phyloP scores from a whole-genome alignment of 2,888 invertebrate genomes.

The Chromoteleia sp. region DNA sequence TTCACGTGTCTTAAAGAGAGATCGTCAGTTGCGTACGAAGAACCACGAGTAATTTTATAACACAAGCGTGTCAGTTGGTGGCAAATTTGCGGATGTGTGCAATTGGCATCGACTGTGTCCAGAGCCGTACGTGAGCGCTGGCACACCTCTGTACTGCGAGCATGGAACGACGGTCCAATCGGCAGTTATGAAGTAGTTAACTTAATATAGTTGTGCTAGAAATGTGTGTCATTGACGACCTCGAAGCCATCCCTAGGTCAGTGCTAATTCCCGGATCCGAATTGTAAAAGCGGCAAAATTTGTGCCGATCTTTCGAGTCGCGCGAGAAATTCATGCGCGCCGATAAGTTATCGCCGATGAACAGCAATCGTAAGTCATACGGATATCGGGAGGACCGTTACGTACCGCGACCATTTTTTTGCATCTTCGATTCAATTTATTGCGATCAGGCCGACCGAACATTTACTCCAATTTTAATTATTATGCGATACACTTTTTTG shows the following conservation, averaged over 20 bases:
- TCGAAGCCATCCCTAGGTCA: conserved; percentile 82
- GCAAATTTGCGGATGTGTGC: conserved; percentile 84
- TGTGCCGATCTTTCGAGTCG: conserved; percentile 33
- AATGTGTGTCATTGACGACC: conserved; percentile 82
- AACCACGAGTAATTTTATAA: conserved; percentile 79
- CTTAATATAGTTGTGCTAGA: conserved; percentile 80
- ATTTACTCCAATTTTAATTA: conserved; percentile 61
- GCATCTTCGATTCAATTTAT: conserved; percentile 54
- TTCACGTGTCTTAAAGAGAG: conserved; percentile 74
- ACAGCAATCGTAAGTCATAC: conserved; percentile 54
- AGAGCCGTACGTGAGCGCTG: conserved; percentile 61
- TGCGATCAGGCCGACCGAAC: conserved; percentile 30
- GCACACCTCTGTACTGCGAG: conserved; percentile 53
- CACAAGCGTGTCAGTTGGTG: conserved; percentile 83
- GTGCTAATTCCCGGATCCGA: conserved; percentile 77
- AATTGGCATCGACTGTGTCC: conserved; percentile 80
- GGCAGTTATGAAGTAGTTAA: conserved; percentile 81
- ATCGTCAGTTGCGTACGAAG: conserved; percentile 59
- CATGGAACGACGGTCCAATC: conserved; percentile 75
- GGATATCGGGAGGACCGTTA: conserved; percentile 62
- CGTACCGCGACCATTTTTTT: conserved; percentile 43
- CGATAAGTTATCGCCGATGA: conserved; percentile 58
- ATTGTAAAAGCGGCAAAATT: conserved; percentile 45
- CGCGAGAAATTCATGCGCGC: conserved; percentile 33
- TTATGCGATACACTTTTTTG: conserved; percentile 33